phyloP scores from a whole-genome alignment of 1,140 invertebrate species.

The Aporrectodea caliginosa region DNA sequence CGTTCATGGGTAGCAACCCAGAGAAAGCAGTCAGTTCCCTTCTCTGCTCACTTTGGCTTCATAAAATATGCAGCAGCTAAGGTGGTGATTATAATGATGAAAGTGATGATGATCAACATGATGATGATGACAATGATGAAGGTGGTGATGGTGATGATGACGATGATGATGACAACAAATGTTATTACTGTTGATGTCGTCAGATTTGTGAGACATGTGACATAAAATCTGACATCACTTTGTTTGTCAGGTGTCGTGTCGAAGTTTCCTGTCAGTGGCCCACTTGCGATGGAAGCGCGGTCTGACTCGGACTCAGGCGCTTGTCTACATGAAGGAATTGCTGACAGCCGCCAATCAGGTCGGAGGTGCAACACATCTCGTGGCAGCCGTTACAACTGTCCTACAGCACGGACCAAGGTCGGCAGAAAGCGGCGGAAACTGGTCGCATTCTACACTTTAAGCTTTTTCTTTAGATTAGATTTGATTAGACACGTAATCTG shows the following conservation, averaged over 20 bases:
- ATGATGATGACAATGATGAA: too few species aligned
- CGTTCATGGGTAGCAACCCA: constrained; percentile 53
- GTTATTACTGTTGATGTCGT: too few species aligned
- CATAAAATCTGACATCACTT: too few species aligned
- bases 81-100: background rate
- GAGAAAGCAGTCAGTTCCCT: constrained; percentile 48
- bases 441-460: too few species aligned
- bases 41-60: too few species aligned
- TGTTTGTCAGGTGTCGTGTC: constrained; percentile 44
- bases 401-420: constrained; percentile 51
- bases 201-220: too few species aligned
- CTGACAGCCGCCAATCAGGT: constrained; percentile 48
- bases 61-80: too few species aligned
- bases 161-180: too few species aligned
- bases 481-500: too few species aligned
- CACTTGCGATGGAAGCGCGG: constrained; percentile 46
- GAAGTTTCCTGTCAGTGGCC: constrained; percentile 47
- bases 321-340: constrained; percentile 52
- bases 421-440: background rate
- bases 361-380: constrained; percentile 50
- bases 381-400: constrained; percentile 52
- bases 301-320: constrained; percentile 45
- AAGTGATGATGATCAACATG: too few species aligned
- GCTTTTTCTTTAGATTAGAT: too few species aligned
- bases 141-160: too few species aligned